Percentiles rank a stretch among this genome's conserved stretches.
phyloP scores from a whole-genome alignment of 2,797 vertebrate genomes.

The Enoplosus armatus region DNA sequence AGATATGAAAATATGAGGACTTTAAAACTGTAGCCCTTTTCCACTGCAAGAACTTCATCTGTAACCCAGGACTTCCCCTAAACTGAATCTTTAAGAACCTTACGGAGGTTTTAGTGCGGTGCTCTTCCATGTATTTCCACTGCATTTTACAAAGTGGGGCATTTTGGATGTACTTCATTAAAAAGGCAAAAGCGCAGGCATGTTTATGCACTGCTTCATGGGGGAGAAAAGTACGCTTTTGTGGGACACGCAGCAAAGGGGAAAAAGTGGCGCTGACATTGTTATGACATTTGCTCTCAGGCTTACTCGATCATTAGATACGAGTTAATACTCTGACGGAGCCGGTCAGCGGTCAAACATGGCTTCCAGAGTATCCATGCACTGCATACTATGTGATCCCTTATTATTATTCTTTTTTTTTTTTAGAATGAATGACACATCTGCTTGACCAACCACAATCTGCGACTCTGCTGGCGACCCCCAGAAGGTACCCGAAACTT shows the following conservation, averaged over 20 bases:
- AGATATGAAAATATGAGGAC: background rate
- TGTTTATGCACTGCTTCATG: background rate
- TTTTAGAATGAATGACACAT: background rate
- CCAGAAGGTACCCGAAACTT: background rate
- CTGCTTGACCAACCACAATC: background rate
- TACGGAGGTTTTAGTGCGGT: background rate
- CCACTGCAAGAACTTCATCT: background rate
- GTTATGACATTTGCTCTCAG: background rate
- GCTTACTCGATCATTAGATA: background rate
- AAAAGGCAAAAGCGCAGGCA: background rate
- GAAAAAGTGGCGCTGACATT: conserved; percentile 11
- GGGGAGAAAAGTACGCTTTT: background rate
- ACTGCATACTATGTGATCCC: background rate
- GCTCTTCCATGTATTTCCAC: background rate
- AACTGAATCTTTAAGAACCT: background rate
- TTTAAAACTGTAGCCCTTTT: background rate
- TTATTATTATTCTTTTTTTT: background rate
- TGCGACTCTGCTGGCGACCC: background rate
- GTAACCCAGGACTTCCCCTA: background rate
- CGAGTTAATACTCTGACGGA: background rate
- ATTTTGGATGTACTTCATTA: background rate
- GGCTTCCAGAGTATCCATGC: background rate
- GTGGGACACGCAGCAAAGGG: background rate
- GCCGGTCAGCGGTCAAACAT: background rate
- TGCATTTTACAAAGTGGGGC: background rate